Base-by-base conservation (phyloP, 1,140 invertebrate genomes). In the Papilio polyxenes region DNA sequence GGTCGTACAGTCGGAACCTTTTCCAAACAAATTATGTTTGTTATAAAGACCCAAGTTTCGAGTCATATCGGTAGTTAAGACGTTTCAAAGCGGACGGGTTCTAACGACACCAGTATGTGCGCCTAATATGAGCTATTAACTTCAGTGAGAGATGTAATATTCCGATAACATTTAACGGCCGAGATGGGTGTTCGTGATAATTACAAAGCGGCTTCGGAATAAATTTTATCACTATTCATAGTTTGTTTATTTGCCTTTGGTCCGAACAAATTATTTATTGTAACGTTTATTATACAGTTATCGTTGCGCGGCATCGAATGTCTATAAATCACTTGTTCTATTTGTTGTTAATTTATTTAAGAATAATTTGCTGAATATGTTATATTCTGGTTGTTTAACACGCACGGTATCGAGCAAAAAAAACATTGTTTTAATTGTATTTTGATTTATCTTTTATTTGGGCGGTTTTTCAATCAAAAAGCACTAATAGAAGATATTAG, bases 101-200 rank as follows among this genome's bases (percentile, higher is more conserved):
- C 51, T 69, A 74, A 65, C 75, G 78, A 74, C 31, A 81, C 79
- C 48, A 81, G 75, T 82, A 83, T 77, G 82, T 80, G 72, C 48
- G 82, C 82, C 76, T 87, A 85, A 87, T 87, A 88, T 88, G 85
- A 89, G 82, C 85, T 87, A 86, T 87, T 88, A 89, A 87, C 82
- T 86, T 83, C 84, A 85, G 76, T 80, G 78, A 40, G 80, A 83
- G 85, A 88, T 86, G 78, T 83, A 87, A 84, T 85, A 86, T 81
- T 85, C 65, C 82, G 90, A 89, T 89, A 90, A 75, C 80, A 53
- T 82, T 85, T 88, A 89, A 88, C 78, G 78, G 78, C 83, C 83
- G 82, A 89, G 90, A 91, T 90, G 87, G 88, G 86, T 85, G 78
- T 74, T 82, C 44, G 74, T 75, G 88, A 90, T 90, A 89, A 87